A percentile compares a stretch with the other conserved stretches of the same genome.
These are phyloP conservation scores for Schizopygopsis malacanthus DNA, from an alignment of 2,797 vertebrate species.

Conservation along the genomic window DNA sequence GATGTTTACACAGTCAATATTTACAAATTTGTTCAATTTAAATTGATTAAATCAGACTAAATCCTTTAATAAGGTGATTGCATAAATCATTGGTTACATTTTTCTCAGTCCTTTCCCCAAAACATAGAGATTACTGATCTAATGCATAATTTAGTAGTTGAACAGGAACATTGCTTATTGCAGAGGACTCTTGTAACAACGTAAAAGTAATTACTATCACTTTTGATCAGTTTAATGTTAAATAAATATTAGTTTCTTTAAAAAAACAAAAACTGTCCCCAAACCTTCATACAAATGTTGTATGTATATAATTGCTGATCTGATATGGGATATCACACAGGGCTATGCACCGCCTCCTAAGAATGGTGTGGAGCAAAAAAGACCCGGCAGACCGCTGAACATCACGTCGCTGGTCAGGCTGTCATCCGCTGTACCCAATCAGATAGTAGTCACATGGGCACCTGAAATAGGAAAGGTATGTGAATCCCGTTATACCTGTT, in stretches of 20 bases:
- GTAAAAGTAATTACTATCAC: background rate
- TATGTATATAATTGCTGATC: background rate
- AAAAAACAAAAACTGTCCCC: too few species aligned
- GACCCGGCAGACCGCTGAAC: slow-evolving; percentile 92
- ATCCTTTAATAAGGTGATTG: background rate
- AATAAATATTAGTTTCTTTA: background rate
- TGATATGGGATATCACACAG: slow-evolving; percentile 68
- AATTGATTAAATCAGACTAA: background rate
- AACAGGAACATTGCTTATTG: background rate
- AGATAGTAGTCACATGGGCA: slow-evolving; percentile 96
- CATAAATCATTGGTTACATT: background rate
- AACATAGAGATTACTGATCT: background rate
- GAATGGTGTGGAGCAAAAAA: slow-evolving; percentile 96
- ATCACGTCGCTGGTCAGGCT: slow-evolving; percentile 93
- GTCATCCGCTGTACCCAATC: slow-evolving; percentile 96
- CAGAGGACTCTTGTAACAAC: too few species aligned
- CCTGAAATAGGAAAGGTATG: slow-evolving; percentile 96
- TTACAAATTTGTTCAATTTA: background rate
- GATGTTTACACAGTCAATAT: background rate
- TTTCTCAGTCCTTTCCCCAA: background rate
- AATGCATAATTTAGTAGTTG: background rate
- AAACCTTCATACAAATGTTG: background rate
- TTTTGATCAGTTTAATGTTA: background rate
- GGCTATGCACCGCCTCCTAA: slow-evolving; percentile 94
- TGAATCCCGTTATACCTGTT: too few species aligned